These are phyloP conservation scores for Xenopus petersii DNA, from an alignment of 2,797 vertebrate species.

Conservation along the genomic window DNA sequence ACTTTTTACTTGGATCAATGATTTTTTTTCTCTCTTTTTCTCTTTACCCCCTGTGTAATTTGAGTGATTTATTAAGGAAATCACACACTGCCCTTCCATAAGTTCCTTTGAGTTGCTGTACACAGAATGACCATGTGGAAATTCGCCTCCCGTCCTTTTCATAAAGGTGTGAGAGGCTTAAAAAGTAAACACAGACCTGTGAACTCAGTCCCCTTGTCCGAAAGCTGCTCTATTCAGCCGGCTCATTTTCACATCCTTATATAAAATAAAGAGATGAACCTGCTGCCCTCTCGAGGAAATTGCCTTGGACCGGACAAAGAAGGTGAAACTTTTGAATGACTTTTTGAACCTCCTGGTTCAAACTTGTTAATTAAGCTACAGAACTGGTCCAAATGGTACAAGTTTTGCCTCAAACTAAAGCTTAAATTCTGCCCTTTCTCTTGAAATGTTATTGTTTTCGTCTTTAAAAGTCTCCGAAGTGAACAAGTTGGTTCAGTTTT, in stretches of 20 bases:
- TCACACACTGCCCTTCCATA: slow-evolving; percentile 33
- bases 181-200: slow-evolving; percentile 44
- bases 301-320: slow-evolving; percentile 53
- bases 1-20: background rate
- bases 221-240: slow-evolving; percentile 47
- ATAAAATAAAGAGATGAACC: slow-evolving; percentile 53
- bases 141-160: slow-evolving; percentile 42
- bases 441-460: background rate
- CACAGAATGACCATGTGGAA: slow-evolving; percentile 26
- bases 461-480: too few species aligned
- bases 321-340: slow-evolving; percentile 44
- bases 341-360: slow-evolving; percentile 46
- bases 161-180: slow-evolving; percentile 49
- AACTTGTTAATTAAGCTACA: slow-evolving; percentile 43
- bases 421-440: slow-evolving; percentile 21
- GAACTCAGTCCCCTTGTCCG: slow-evolving; percentile 46
- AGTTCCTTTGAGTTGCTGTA: slow-evolving; percentile 33
- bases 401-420: slow-evolving; percentile 43
- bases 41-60: background rate
- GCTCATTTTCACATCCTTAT: slow-evolving; percentile 55
- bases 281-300: slow-evolving; percentile 52
- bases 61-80: slow-evolving; percentile 43
- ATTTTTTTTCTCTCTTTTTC: background rate
- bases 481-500: too few species aligned
- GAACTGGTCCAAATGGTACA: slow-evolving; percentile 46